These are phyloP conservation scores for Leptinotarsa haldemani DNA, from an alignment of 2,888 invertebrate genomes.

Conservation along the genomic window DNA sequence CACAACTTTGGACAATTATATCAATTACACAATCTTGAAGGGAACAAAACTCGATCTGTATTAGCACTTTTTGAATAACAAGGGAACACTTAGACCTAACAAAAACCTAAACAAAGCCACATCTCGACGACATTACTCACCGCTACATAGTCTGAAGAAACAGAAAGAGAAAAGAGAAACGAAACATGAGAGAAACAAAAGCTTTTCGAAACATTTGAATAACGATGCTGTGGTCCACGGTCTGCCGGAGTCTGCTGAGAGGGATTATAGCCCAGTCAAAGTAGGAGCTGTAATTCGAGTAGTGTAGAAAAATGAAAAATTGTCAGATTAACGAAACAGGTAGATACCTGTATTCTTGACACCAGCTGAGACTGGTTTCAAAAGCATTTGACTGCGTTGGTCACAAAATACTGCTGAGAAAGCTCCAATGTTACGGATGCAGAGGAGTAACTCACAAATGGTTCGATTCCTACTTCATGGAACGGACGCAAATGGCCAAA, in stretches of 20 bases:
- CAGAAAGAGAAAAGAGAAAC: slow-evolving; percentile 19
- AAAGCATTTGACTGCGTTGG: too few relatives aligned
- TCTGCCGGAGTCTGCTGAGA: slow-evolving; percentile 34
- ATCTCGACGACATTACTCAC: slow-evolving; percentile 9
- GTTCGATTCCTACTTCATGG: too few relatives aligned
- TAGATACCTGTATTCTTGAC: too few relatives aligned
- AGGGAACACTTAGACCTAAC: slow-evolving; percentile 1
- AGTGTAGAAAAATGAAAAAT: too few relatives aligned
- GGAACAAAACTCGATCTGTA: neutral
- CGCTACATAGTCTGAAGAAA: slow-evolving; percentile 3
- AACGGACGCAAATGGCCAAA: too few relatives aligned
- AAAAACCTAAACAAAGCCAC: slow-evolving; percentile 10
- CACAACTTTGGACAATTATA: neutral
- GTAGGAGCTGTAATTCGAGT: neutral
- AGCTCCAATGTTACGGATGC: too few relatives aligned
- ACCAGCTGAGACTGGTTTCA: too few relatives aligned
- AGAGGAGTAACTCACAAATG: too few relatives aligned
- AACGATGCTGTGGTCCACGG: slow-evolving; percentile 45
- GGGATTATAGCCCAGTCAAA: slow-evolving; percentile 1
- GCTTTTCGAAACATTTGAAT: slow-evolving; percentile 49
- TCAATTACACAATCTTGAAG: slow-evolving; percentile 1
- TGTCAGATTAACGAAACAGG: too few relatives aligned
- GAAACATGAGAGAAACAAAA: slow-evolving; percentile 32
- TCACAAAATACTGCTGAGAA: too few relatives aligned
- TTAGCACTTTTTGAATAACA: slow-evolving; percentile 18